Evolutionary conservation across 2,888 invertebrate genomes (phyloP).

Genomic region (Blastobasis adustella): DNA sequence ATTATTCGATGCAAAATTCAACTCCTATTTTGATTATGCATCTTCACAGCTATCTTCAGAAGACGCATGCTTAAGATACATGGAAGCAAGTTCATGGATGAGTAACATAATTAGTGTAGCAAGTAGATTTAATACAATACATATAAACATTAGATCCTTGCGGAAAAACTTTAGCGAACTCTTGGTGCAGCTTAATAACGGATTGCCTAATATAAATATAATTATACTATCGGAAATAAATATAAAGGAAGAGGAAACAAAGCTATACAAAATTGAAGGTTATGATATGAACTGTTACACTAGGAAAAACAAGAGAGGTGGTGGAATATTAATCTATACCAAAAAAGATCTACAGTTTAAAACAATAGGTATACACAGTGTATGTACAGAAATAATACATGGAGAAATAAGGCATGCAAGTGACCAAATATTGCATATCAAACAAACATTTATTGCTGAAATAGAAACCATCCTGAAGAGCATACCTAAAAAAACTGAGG

Average conservation of each 20-base stretch:
- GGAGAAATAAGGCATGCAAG: not conserved
- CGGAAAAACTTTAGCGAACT: slow-evolving; percentile 6
- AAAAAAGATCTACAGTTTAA: no score
- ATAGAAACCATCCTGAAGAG: not conserved
- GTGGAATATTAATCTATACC: slow-evolving; percentile 1
- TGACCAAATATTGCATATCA: not conserved
- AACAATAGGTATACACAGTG: no score
- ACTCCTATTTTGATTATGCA: not conserved
- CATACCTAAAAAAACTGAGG: not conserved
- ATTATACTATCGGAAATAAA: slow-evolving; percentile 7
- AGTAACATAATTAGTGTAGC: not conserved
- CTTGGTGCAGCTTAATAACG: not conserved
- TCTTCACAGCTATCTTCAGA: not conserved
- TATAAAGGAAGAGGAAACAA: not conserved
- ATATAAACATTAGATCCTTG: slow-evolving; percentile 8
- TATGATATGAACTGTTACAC: not conserved
- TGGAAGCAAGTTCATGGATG: not conserved
- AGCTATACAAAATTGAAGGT: slow-evolving; percentile 2
- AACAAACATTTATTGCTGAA: not conserved
- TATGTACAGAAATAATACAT: not conserved
- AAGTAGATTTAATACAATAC: not conserved
- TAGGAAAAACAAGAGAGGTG: slow-evolving; percentile 4
- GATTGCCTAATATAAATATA: not conserved
- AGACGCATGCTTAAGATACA: not conserved
- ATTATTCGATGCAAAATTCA: not conserved